phyloP scores from a whole-genome alignment of 2,888 invertebrate species.

The Melanargia galathea region DNA sequence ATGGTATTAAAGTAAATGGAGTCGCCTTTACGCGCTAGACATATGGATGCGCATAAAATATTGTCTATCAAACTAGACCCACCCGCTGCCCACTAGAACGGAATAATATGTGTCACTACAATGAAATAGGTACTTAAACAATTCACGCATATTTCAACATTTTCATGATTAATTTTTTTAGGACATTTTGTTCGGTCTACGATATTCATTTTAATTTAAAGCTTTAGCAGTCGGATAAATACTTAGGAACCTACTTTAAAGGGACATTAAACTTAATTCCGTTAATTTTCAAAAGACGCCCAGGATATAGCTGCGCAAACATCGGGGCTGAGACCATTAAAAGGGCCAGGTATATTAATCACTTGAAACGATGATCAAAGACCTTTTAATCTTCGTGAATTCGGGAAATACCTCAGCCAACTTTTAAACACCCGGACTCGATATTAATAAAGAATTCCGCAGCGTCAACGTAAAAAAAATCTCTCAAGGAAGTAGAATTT shows the following conservation, averaged over 20 bases:
- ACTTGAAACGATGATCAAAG: conserved; percentile 16
- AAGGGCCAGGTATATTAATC: conserved; percentile 17
- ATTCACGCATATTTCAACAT: too few relatives aligned
- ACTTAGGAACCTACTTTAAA: background rate
- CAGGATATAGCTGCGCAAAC: background rate
- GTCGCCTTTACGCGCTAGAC: too few relatives aligned
- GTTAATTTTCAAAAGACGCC: conserved; percentile 9
- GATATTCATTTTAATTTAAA: too few relatives aligned
- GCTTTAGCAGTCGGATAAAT: background rate
- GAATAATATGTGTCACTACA: too few relatives aligned
- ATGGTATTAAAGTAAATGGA: too few relatives aligned
- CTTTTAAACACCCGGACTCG: conserved; percentile 26
- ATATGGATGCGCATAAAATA: too few relatives aligned
- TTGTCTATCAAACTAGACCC: too few relatives aligned
- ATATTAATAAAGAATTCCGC: conserved; percentile 36
- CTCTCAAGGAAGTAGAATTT: conserved; percentile 32
- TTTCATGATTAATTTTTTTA: too few relatives aligned
- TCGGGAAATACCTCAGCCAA: conserved; percentile 16
- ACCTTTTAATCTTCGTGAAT: conserved; percentile 13
- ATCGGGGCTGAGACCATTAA: conserved; percentile 1
- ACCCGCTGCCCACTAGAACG: too few relatives aligned
- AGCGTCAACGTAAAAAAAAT: conserved; percentile 33
- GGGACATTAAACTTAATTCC: background rate
- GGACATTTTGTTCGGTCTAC: too few relatives aligned
- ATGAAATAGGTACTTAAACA: too few relatives aligned